phyloP scores from a whole-genome alignment of 2,888 invertebrate species.

The Perithous albicinctus region DNA sequence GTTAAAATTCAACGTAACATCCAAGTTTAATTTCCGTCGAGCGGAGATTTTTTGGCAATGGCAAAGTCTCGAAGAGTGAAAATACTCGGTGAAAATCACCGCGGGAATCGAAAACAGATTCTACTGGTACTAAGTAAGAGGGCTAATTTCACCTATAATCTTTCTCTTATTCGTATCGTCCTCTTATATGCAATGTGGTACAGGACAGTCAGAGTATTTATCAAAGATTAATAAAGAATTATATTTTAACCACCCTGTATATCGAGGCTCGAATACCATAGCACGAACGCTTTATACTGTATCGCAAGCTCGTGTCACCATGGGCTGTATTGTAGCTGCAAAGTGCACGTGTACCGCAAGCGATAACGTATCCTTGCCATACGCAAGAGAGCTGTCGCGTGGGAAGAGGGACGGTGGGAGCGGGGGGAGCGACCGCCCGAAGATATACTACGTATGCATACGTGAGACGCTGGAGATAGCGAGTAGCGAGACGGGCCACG shows the following conservation, averaged over 20 bases:
- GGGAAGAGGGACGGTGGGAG: not conserved
- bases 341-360: constrained; percentile 63
- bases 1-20: no score
- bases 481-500: not conserved
- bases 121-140: no score
- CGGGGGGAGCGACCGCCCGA: constrained; percentile 32
- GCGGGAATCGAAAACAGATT: no score
- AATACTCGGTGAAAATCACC: no score
- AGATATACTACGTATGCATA: constrained; percentile 22
- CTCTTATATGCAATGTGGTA: no score
- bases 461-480: constrained; percentile 18
- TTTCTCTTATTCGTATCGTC: no score
- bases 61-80: no score
- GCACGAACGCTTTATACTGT: constrained; percentile 3
- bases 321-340: constrained; percentile 55
- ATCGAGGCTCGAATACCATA: constrained; percentile 1
- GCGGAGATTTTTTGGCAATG: no score
- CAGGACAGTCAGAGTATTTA: no score
- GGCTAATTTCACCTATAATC: no score
- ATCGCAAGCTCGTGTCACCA: constrained; percentile 17
- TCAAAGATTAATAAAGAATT: not conserved
- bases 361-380: constrained; percentile 54
- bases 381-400: constrained; percentile 36
- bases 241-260: not conserved
- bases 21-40: no score